A percentile compares a stretch with the other conserved stretches of the same genome.
These are phyloP conservation scores for Fragum whitleyi DNA, from an alignment of 2,888 invertebrate genomes.

Conservation along the genomic window DNA sequence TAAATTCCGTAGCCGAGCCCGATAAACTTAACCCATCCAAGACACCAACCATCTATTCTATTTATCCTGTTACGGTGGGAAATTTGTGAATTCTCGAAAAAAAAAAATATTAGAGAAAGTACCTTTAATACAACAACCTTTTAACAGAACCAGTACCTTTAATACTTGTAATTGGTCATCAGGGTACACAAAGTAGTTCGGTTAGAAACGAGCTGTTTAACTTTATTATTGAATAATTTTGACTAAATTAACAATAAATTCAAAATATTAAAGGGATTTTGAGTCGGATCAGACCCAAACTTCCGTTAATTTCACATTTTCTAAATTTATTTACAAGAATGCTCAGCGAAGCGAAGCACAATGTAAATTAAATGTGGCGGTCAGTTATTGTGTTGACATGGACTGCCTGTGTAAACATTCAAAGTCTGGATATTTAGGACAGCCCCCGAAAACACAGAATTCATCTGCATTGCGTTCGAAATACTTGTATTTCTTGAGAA, in stretches of 20 bases:
- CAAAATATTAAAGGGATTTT: too few species aligned
- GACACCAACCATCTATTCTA: slow-evolving; percentile 12
- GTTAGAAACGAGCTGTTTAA: too few species aligned
- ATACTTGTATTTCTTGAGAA: background rate
- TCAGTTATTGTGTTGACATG: background rate
- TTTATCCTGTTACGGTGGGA: slow-evolving; percentile 1
- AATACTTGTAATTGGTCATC: too few species aligned
- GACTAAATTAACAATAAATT: too few species aligned
- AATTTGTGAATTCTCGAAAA: too few species aligned
- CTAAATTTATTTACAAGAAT: too few species aligned
- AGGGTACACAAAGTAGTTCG: background rate
- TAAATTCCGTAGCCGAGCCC: slow-evolving; percentile 16
- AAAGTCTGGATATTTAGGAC: slow-evolving; percentile 32
- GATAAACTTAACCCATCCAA: slow-evolving; percentile 22
- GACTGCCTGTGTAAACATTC: slow-evolving; percentile 23
- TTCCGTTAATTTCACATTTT: too few species aligned
- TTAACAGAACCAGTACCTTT: too few species aligned
- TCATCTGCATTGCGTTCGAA: slow-evolving; percentile 12
- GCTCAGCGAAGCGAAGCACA: too few species aligned
- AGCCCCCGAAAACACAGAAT: slow-evolving; percentile 40
- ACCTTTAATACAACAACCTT: background rate
- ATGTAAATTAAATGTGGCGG: too few species aligned
- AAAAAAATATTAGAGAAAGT: background rate
- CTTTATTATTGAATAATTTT: too few species aligned
- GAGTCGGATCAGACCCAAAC: too few species aligned